phyloP scores from a whole-genome alignment of 1,140 invertebrate species.

The Mactra quadrangularis region DNA sequence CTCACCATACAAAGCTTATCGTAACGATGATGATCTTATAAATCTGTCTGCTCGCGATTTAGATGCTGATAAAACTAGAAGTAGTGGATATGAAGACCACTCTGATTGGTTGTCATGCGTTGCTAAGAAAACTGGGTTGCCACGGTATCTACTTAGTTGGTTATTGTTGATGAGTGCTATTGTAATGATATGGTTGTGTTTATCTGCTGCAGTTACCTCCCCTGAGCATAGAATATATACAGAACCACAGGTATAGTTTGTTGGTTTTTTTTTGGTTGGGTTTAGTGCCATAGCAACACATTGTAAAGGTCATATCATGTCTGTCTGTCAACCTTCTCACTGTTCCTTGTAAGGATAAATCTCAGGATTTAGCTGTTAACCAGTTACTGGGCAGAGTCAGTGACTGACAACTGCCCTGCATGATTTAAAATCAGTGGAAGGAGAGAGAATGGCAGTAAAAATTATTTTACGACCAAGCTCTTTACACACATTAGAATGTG shows the following conservation, averaged over 20 bases:
- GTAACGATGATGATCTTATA: conserved; percentile 61
- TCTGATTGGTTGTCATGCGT: conserved; percentile 85
- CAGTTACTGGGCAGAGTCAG: background rate
- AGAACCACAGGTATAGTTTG: conserved; percentile 65
- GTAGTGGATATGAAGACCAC: conserved; percentile 1
- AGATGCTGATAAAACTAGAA: conserved; percentile 29
- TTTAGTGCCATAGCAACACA: too few relatives aligned
- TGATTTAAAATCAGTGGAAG: too few relatives aligned
- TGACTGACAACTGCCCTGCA: too few relatives aligned
- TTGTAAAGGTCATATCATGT: too few relatives aligned
- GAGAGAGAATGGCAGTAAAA: too few relatives aligned
- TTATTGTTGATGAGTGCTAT: conserved; percentile 84
- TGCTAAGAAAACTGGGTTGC: conserved; percentile 85
- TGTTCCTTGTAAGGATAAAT: too few relatives aligned
- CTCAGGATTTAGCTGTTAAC: too few relatives aligned
- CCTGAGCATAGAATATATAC: conserved; percentile 72
- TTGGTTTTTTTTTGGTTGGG: too few relatives aligned
- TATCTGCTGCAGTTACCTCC: conserved; percentile 82
- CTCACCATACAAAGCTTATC: conserved; percentile 68
- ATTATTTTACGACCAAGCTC: too few relatives aligned
- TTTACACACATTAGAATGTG: background rate
- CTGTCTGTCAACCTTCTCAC: too few relatives aligned
- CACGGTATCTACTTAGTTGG: conserved; percentile 84
- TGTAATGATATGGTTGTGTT: conserved; percentile 85
- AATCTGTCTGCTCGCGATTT: conserved; percentile 58